phyloP scores from a whole-genome alignment of 2,888 invertebrate genomes.

The Melanostoma scalare region DNA sequence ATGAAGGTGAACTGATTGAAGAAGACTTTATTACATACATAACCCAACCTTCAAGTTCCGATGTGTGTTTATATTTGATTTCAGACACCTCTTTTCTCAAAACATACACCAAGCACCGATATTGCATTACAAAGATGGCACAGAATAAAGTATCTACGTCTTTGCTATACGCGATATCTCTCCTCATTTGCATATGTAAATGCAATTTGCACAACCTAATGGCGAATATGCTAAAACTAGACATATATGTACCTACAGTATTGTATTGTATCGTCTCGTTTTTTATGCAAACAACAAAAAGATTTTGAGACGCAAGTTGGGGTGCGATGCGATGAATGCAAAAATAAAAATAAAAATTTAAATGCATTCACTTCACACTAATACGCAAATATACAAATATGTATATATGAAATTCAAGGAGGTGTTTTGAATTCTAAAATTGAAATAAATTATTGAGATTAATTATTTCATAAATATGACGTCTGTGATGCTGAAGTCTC shows the following conservation, averaged over 20 bases:
- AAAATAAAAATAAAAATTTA: neutral
- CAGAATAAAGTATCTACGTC: constrained; percentile 46
- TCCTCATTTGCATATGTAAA: constrained; percentile 71
- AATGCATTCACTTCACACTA: too few relatives aligned
- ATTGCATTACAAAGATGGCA: constrained; percentile 55
- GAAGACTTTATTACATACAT: constrained; percentile 3
- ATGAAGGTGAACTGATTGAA: constrained; percentile 61
- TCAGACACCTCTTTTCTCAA: constrained; percentile 30
- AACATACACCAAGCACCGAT: constrained; percentile 27
- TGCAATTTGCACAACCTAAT: constrained; percentile 73
- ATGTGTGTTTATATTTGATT: constrained; percentile 40
- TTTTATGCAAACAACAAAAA: constrained; percentile 8
- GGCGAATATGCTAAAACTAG: constrained; percentile 57
- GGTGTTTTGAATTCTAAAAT: constrained; percentile 66
- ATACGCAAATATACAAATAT: neutral
- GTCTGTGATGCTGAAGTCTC: too few relatives aligned
- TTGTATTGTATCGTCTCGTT: constrained; percentile 3
- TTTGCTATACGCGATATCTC: constrained; percentile 57
- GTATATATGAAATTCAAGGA: constrained; percentile 36
- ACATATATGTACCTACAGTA: constrained; percentile 4
- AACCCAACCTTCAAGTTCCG: constrained; percentile 40
- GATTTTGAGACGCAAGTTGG: constrained; percentile 33
- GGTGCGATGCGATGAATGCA: constrained; percentile 18
- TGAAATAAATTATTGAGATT: constrained; percentile 67
- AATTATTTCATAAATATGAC: constrained; percentile 9